Conservation (phyloP, 1,140 invertebrate species). For the Aradophagus sp. region DNA sequence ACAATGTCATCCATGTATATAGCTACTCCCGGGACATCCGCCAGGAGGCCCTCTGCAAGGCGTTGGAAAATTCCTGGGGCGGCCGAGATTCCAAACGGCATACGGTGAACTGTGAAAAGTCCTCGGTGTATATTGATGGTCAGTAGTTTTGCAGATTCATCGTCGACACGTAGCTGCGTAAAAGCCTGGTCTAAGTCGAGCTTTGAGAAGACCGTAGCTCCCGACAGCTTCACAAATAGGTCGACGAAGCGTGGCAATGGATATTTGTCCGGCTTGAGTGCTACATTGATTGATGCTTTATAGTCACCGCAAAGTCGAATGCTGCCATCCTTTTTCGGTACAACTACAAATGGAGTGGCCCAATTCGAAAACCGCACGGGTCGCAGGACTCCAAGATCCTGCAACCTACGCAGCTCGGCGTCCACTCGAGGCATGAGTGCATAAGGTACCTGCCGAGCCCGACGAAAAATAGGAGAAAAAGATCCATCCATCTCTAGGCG, state of each 20-base stretch:
- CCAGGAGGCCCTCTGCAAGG: neutral
- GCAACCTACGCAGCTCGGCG: neutral
- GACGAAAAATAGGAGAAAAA: neutral
- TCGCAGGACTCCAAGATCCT: conserved; percentile 5
- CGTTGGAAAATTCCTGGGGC: conserved; percentile 4
- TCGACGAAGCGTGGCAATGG: conserved; percentile 61
- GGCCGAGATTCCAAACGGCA: conserved; percentile 1
- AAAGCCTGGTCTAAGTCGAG: conserved; percentile 21
- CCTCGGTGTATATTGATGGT: conserved; percentile 6
- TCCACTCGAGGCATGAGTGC: neutral
- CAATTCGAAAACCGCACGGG: conserved; percentile 30
- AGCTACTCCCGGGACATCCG: conserved; percentile 23
- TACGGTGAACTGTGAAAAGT: conserved; percentile 1
- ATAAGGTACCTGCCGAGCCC: conserved; percentile 4
- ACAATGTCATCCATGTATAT: conserved; percentile 16
- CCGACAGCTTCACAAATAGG: conserved; percentile 62
- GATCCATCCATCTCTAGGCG: neutral
- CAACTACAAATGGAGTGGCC: conserved; percentile 38
- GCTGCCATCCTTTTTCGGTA: conserved; percentile 12
- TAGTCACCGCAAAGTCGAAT: conserved; percentile 62
- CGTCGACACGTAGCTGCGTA: conserved; percentile 3
- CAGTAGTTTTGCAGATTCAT: neutral
- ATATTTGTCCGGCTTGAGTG: conserved; percentile 55
- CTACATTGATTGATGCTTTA: conserved; percentile 67
- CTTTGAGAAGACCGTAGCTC: conserved; percentile 60